Percentiles rank a stretch among this genome's conserved stretches.
phyloP scores from a whole-genome alignment of 2,888 invertebrate genomes.

The Timema cristinae region DNA sequence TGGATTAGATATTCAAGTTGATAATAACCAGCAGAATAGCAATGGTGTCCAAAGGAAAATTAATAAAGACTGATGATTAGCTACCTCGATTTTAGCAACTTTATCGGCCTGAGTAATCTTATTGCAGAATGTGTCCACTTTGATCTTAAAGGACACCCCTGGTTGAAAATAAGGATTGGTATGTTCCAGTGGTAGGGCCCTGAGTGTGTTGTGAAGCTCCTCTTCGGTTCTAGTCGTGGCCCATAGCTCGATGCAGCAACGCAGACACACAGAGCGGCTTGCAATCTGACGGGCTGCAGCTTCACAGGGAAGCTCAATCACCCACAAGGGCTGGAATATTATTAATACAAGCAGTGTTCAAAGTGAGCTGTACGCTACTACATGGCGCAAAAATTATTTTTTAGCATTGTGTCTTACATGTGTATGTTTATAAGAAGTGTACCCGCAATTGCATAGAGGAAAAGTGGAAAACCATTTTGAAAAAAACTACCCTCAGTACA shows the following conservation, averaged over 20 bases:
- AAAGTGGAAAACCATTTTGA: no score
- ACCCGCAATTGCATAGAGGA: no score
- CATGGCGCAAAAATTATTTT: neutral
- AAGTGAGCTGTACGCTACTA: neutral
- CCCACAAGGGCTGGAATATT: conserved; percentile 71
- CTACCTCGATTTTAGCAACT: conserved; percentile 79
- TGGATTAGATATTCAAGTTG: no score
- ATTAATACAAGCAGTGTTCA: neutral
- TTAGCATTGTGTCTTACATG: no score
- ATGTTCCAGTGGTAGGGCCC: conserved; percentile 52
- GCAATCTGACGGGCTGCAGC: conserved; percentile 66
- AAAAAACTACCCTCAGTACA: no score
- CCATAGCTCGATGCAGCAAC: conserved; percentile 80
- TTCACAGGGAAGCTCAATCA: conserved; percentile 72
- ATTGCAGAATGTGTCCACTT: conserved; percentile 86
- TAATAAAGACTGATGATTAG: conserved; percentile 36
- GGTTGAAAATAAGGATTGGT: conserved; percentile 52
- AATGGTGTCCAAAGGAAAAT: conserved; percentile 34
- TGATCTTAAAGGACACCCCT: conserved; percentile 71
- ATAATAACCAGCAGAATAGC: no score
- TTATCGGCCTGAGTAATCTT: conserved; percentile 78
- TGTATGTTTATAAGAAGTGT: no score
- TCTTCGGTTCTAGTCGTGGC: conserved; percentile 55
- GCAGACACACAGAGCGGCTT: conserved; percentile 73
- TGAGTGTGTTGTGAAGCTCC: conserved; percentile 62